Evolutionary conservation across 1,140 invertebrate genomes (phyloP), one percentile per base, ranked within the genome.

Genomic region (Formica selysi): DNA sequence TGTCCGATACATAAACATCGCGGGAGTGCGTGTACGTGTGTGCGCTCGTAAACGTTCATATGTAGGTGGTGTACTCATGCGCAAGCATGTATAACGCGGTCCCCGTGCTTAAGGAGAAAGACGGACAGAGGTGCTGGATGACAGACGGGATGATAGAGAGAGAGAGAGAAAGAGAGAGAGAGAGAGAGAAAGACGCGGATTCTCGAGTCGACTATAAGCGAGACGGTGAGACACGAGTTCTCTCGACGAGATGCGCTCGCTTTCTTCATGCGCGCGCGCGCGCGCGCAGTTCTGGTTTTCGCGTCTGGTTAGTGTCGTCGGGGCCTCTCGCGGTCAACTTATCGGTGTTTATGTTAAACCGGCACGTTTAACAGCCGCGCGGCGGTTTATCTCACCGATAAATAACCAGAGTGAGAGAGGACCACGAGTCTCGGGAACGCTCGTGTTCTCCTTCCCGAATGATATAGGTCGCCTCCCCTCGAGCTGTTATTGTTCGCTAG

Each of bases 341-440:
- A 92, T 92, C 90, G 91, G 87, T 91, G 90, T 92, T 92, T 92
- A 92, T 90, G 90, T 92, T 91, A 91, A 92, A 92, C 87, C 91
- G 88, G 86, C 88, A 87, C 91, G 83, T 92, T 91, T 90, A 91
- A 92, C 90, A 91, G 91, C 90, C 86, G n/a, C 86, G 22, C 68
- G 86, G 83, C 88, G 80, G 86, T 91, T 92, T 92, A 92, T 92
- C 91, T 91, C 62, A 62, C 48, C 91, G 91, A 91, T 92, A 92
- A 92, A 91, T 91, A 92, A 91, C 84, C 57, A 7, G 80, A 61
- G 71, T 48, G 61, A 70, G 59, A 78, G 59, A 51, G 48, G 48
- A 71, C 73, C 3, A 38, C 19, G 54, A 22, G 57, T n/a, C 48
- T 19, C 48, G 1, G 10, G 13, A n/a, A 57, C 61, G 36, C 38